Percentiles rank a stretch among this genome's conserved stretches.
Evolutionary conservation across 1,140 invertebrate species (phyloP).

Genomic region (Arctopsyche grandis): DNA sequence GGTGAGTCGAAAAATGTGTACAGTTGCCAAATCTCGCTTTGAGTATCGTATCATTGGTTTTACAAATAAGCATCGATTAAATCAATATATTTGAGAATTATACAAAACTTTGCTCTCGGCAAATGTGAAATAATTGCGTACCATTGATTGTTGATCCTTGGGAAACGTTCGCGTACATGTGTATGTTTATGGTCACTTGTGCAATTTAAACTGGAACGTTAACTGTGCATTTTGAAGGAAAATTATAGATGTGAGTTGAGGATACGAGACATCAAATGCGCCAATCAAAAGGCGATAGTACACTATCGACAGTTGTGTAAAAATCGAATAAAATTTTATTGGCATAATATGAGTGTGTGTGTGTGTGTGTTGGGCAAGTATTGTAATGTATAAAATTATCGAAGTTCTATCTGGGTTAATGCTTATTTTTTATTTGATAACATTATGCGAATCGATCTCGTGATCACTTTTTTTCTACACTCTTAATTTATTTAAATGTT

Average conservation of each 20-base stretch:
- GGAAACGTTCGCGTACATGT: too few relatives aligned
- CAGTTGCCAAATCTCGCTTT: too few relatives aligned
- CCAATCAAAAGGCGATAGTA: background rate
- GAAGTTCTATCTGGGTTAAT: slow-evolving; percentile 30
- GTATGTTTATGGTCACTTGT: background rate
- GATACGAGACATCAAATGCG: background rate
- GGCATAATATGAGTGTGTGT: background rate
- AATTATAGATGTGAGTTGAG: background rate
- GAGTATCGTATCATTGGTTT: too few relatives aligned
- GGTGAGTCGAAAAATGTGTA: too few relatives aligned
- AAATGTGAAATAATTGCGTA: too few relatives aligned
- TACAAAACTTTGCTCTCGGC: too few relatives aligned
- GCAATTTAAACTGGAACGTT: background rate
- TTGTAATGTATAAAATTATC: slow-evolving; percentile 17
- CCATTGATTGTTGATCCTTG: too few relatives aligned
- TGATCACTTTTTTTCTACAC: background rate
- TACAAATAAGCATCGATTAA: too few relatives aligned
- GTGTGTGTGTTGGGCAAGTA: slow-evolving; percentile 6
- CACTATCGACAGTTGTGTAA: slow-evolving; percentile 5
- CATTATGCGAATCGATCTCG: background rate
- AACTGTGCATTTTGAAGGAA: background rate
- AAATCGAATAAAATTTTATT: slow-evolving; percentile 34
- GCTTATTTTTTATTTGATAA: slow-evolving; percentile 2
- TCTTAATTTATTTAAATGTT: slow-evolving; percentile 12
- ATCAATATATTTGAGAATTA: too few relatives aligned